Conservation (phyloP, 2,888 invertebrate species). For the Galeruca laticollis region DNA sequence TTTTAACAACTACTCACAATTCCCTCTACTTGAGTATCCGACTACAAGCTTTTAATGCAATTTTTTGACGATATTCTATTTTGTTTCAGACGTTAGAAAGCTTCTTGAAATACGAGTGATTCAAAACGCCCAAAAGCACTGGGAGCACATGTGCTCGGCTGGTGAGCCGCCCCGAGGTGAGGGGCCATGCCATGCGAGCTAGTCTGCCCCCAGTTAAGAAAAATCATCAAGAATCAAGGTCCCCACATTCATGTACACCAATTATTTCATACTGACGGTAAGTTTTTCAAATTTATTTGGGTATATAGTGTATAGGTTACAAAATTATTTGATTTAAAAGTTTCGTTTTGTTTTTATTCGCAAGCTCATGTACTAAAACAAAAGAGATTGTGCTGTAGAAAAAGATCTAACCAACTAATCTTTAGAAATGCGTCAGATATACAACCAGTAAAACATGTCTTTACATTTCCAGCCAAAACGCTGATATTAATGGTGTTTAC, state of each 20-base stretch:
- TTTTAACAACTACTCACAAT: too few relatives aligned
- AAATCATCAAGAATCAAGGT: conserved; percentile 57
- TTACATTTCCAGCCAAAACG: conserved; percentile 6
- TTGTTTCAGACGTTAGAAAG: conserved; percentile 35
- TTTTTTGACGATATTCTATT: conserved; percentile 6
- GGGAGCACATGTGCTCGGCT: conserved; percentile 50
- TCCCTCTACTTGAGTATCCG: too few relatives aligned
- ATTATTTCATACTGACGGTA: conserved; percentile 59
- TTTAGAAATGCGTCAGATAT: neutral
- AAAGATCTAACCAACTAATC: neutral
- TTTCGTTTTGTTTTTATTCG: neutral
- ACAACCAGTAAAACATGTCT: neutral
- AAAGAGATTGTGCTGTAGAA: neutral
- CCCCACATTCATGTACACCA: conserved; percentile 62
- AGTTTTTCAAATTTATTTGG: conserved; percentile 10
- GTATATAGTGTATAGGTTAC: neutral
- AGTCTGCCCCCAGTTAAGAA: conserved; percentile 56
- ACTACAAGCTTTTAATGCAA: neutral
- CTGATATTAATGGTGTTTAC: conserved; percentile 16
- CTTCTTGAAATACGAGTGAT: conserved; percentile 17
- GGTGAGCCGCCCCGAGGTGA: conserved; percentile 53
- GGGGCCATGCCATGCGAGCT: conserved; percentile 60
- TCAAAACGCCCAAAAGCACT: conserved; percentile 30
- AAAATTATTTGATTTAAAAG: neutral
- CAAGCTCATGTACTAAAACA: neutral